Conservation (phyloP, 2,113 vertebrate genomes). For the Myiopsitta monachus region DNA sequence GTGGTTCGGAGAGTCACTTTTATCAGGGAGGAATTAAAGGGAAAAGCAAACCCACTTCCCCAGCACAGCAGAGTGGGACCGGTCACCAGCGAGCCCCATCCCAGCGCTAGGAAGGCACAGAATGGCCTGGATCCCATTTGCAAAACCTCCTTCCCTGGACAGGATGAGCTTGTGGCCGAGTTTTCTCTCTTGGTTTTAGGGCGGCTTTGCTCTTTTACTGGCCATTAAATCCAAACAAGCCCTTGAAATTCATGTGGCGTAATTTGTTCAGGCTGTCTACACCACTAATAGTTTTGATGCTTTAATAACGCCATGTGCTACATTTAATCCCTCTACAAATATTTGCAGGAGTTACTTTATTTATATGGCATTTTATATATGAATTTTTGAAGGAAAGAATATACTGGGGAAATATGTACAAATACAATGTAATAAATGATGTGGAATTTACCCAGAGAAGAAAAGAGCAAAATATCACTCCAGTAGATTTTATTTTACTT, state of each 20-base stretch:
- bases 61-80: accelerated
- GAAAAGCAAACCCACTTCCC: not conserved
- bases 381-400: constrained; percentile 30
- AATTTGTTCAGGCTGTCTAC: constrained; percentile 48
- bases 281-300: constrained; percentile 66
- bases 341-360: constrained; percentile 58
- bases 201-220: not conserved
- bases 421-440: constrained; percentile 52
- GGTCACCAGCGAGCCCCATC: not conserved
- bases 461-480: constrained; percentile 60
- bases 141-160: not conserved
- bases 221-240: not conserved
- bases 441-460: constrained; percentile 64
- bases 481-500: constrained; percentile 47
- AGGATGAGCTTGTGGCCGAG: accelerated
- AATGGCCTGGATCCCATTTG: not conserved
- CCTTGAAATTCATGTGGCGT: constrained; percentile 36
- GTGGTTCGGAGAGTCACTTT: not conserved
- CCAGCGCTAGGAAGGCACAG: accelerated
- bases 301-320: constrained; percentile 54
- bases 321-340: constrained; percentile 45
- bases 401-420: constrained; percentile 12
- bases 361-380: constrained; percentile 62
- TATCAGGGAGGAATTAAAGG: not conserved
- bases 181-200: not conserved